Evolutionary conservation across 2,888 invertebrate species (phyloP).

Genomic region (Nephrotoma guestfalica): DNA sequence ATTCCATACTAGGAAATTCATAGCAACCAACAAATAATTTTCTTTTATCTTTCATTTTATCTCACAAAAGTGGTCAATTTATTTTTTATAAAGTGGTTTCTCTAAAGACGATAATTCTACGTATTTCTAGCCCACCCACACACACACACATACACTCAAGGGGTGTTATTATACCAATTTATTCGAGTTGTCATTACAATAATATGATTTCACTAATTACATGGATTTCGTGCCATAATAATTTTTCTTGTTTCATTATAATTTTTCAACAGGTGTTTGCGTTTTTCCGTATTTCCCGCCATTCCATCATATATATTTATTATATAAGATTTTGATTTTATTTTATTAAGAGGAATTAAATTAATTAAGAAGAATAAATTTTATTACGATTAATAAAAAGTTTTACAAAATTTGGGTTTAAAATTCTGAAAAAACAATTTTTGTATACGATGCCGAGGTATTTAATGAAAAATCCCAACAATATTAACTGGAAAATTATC

Average conservation of each 20-base stretch:
- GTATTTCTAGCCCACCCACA: too few relatives aligned
- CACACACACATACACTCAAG: too few relatives aligned
- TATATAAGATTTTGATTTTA: neutral
- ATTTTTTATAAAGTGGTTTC: too few relatives aligned
- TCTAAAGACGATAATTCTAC: too few relatives aligned
- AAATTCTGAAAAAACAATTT: neutral
- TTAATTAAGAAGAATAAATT: neutral
- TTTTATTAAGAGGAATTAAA: neutral
- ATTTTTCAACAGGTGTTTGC: neutral
- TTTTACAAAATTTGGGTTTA: neutral
- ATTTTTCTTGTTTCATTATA: neutral
- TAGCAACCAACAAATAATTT: too few relatives aligned
- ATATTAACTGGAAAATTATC: neutral
- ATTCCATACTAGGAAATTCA: too few relatives aligned
- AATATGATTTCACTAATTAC: neutral
- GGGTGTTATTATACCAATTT: too few relatives aligned
- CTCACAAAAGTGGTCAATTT: too few relatives aligned
- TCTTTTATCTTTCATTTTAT: too few relatives aligned
- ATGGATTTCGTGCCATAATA: neutral
- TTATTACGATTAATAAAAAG: neutral
- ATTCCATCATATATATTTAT: neutral
- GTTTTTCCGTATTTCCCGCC: neutral
- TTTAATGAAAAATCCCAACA: neutral
- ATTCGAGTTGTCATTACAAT: too few relatives aligned
- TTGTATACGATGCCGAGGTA: neutral